Base-by-base conservation (phyloP, 2,113 vertebrate genomes). In the Sorex araneus region DNA sequence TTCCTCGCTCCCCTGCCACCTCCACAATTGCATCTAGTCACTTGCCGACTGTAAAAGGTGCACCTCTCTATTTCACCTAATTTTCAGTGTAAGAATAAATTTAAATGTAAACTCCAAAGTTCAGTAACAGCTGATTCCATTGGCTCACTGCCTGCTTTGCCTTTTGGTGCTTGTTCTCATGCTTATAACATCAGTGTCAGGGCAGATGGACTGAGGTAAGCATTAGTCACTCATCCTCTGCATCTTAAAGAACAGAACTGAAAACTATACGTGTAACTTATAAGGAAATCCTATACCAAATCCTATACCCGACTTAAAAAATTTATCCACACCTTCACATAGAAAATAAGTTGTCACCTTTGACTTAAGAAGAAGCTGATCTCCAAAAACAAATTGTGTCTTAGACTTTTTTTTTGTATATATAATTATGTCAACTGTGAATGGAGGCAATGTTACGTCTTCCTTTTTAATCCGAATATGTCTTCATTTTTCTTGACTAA, bases 231-330 rank as follows among this genome's bases (percentile, higher is more conserved):
- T 88, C 84, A 32, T 76, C 8, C 32, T 80, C n/a, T 88, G 43
- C 79, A 76, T 11, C 12, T 80, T 57, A 84, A 84, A 78, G 57
- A 84, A 63, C 11, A 73, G 19, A 87, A 87, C 9, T 74, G 6
- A 80, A 54, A 23, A 45, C 63, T 70, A 1, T 27, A 54, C 54
- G 16, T 45, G 23, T 63, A 88, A 80, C 40, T 84, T 80, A 27
- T 6, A 84, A 36, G 32, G 32, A 43, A 75, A 23, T 34, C 34
- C 4, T 88, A 1, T 84, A 40, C 40, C 87, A 75, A 67, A 84
- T 16, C 60, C 16, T 27, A 75, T 79, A 50, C 66, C 34, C 88
- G 43, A 91, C 45, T 88, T 74, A 50, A 93, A 15, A 63, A 27
- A 45, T 88, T 88, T 87, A 7, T 74, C 69, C 45, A 11, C 43